Conservation (phyloP, 2,113 vertebrate species). For the Glaucomys volans region DNA sequence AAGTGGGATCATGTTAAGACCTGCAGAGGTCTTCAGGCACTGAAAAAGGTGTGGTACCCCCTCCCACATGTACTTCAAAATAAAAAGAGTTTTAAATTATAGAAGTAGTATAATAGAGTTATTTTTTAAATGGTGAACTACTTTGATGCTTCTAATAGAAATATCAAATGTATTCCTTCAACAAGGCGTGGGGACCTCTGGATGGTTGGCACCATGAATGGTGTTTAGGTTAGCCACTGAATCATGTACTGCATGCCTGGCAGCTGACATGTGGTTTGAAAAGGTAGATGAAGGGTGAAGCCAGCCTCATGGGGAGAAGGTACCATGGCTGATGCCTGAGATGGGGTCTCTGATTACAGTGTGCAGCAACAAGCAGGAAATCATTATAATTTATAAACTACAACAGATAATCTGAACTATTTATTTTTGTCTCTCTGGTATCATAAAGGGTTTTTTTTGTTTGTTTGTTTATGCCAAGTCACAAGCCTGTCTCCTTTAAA, state of each 20-base stretch:
- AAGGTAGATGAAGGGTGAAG: background rate
- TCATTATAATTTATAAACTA: background rate
- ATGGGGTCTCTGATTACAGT: rapidly evolving
- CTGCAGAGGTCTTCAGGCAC: background rate
- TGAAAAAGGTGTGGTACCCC: background rate
- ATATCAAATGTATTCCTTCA: background rate
- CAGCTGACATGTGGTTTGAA: background rate
- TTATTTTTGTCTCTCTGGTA: background rate
- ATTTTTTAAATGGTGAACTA: background rate
- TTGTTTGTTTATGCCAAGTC: background rate
- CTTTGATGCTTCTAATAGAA: background rate
- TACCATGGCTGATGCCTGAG: too few relatives aligned
- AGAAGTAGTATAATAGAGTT: background rate
- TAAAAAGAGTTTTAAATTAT: background rate
- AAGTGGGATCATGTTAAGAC: background rate
- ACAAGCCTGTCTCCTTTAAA: background rate
- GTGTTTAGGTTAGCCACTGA: background rate
- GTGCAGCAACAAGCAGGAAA: background rate
- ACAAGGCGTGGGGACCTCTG: background rate
- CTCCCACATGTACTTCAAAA: background rate
- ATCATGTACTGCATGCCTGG: background rate
- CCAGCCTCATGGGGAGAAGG: background rate
- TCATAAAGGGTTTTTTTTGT: background rate
- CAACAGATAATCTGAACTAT: background rate
- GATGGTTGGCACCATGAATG: background rate